Base-by-base conservation (phyloP, 2,888 invertebrate genomes). In the Prosopocoilus inquinatus region DNA sequence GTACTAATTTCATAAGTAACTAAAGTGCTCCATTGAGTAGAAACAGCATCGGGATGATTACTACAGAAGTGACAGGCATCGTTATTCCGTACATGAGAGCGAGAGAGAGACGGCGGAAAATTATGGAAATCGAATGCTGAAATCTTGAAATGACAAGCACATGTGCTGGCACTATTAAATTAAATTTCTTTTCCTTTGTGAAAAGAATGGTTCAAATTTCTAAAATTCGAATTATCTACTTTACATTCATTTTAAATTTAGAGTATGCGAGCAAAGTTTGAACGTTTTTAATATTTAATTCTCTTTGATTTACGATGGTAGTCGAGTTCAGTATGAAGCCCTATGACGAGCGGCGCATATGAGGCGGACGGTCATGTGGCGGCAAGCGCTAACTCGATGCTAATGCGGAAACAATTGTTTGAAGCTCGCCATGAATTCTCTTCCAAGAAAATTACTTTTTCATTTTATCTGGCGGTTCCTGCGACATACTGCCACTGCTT, bases 261-360 rank as follows among this genome's bases (percentile, higher is more conserved):
- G 74, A 74, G 70, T 72, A 73, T 73, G 70, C 72, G 70, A 69
- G 68, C 71, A 70, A 73, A 74, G 66, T 75, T 74, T 70, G 71
- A 75, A 73, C 76, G 76, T 76, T 78, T 77, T 77, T 76, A 77
- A 78, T 78, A 78, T 78, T 76, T 78, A 78, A 78, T 78, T 76
- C 75, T 70, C 71, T 75, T 76, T 78, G 78, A 78, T 78, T 78
- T 78, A 78, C 76, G 78, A 76, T 74, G 76, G 70, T 72, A 74
- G 73, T 70, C 72, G 67, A 70, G 73, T 69, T 72, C 73, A 67
- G 69, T 61, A 65, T 68, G 61, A 59, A 55, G 39, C 48, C 45
- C 50, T 67, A 58, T 53, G 59, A 57, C 53, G 58, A 58, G 62
- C 62, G 60, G 64, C 59, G 57, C 58, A 63, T 63, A 61, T 66